A percentile compares a stretch with the other conserved stretches of the same genome.
Conservation (phyloP, 2,797 vertebrate genomes). For the Chloroceryle amazona region DNA sequence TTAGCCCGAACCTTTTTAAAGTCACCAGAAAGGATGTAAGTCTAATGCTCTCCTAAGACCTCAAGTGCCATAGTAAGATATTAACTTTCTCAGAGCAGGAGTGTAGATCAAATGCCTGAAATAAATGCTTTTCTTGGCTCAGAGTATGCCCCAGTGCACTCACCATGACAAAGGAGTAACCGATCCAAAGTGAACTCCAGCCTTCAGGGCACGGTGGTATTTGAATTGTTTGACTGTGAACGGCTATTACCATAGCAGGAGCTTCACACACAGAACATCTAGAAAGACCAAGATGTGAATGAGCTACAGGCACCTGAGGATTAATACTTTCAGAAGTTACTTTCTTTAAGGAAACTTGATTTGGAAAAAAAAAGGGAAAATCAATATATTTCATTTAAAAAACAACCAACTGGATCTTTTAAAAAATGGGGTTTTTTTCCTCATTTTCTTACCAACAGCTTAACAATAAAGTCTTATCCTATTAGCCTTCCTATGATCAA, state of each 20-base stretch:
- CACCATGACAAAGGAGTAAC: conserved; percentile 99
- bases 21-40: neutral
- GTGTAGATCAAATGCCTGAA: neutral
- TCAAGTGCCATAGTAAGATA: neutral
- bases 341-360: neutral
- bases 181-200: conserved; percentile 95
- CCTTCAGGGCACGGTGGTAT: conserved; percentile 89
- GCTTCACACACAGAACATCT: conserved; percentile 97
- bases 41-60: neutral
- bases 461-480: neutral
- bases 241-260: conserved; percentile 95
- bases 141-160: neutral
- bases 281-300: conserved; percentile 4
- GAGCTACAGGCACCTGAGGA: neutral
- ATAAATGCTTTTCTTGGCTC: neutral
- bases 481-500: neutral
- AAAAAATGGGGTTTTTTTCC: neutral
- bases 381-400: neutral
- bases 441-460: neutral
- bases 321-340: neutral
- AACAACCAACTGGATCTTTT: neutral
- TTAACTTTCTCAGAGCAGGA: neutral
- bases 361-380: neutral
- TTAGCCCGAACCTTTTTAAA: neutral
- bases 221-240: conserved; percentile 97